These are phyloP conservation scores for Osmerus eperlanus DNA, from an alignment of 2,113 vertebrate species.

Conservation along the genomic window DNA sequence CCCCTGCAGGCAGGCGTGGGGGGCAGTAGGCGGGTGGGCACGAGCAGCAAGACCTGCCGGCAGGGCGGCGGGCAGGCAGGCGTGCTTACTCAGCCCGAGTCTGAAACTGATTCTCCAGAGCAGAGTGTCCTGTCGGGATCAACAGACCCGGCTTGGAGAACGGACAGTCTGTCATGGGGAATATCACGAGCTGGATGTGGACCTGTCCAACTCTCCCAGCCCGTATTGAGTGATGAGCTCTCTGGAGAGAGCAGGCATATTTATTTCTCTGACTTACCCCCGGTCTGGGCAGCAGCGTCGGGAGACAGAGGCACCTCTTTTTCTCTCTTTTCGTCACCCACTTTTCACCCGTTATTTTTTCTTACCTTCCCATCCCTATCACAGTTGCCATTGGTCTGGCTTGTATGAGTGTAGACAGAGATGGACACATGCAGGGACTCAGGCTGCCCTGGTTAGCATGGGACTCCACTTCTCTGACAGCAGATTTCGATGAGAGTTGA, in stretches of 20 bases:
- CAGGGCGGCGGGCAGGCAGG: not conserved
- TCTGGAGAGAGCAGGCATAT: slow-evolving; percentile 41
- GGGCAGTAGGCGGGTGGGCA: slow-evolving; percentile 7
- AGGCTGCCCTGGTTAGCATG: slow-evolving; percentile 66
- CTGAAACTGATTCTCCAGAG: slow-evolving; percentile 57
- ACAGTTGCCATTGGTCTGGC: slow-evolving; percentile 52
- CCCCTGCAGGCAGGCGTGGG: slow-evolving; percentile 14
- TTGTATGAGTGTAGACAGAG: slow-evolving; percentile 61
- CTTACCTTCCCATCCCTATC: slow-evolving; percentile 33
- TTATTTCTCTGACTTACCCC: slow-evolving; percentile 31
- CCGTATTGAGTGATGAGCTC: slow-evolving; percentile 69
- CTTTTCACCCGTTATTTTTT: not conserved
- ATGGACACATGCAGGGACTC: slow-evolving; percentile 68
- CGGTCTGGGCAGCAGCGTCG: slow-evolving; percentile 51
- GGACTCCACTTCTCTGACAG: slow-evolving; percentile 65
- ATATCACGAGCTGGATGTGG: slow-evolving; percentile 70
- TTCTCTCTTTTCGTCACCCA: not conserved
- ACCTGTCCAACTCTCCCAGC: slow-evolving; percentile 61
- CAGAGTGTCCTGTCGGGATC: slow-evolving; percentile 44
- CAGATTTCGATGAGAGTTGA: slow-evolving; percentile 74
- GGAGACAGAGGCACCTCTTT: slow-evolving; percentile 31
- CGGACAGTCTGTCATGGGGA: slow-evolving; percentile 71
- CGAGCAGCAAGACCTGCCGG: not conserved
- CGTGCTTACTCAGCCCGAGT: slow-evolving; percentile 38
- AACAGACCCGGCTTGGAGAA: slow-evolving; percentile 57